Evolutionary conservation across 2,888 invertebrate species (phyloP).

Genomic region (Eueremaeus valkanovi): DNA sequence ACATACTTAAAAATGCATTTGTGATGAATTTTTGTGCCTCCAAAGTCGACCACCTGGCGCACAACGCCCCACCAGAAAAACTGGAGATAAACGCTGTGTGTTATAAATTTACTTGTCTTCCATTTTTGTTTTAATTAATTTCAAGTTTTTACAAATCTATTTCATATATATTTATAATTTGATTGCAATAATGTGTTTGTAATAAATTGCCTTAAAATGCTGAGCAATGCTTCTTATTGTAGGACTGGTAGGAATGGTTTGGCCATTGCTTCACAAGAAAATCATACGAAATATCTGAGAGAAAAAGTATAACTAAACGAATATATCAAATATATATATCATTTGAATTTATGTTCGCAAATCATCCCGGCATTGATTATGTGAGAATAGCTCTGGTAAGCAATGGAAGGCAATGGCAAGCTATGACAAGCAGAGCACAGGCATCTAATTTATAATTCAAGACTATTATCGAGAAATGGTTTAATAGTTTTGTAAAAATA

Average conservation of each 20-base stretch:
- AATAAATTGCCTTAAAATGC: background rate
- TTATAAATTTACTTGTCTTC: constrained; percentile 17
- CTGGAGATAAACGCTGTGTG: background rate
- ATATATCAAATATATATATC: background rate
- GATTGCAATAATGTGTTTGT: background rate
- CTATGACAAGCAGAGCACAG: background rate
- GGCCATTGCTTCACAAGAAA: too few species aligned
- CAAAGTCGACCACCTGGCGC: background rate
- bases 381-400: too few species aligned
- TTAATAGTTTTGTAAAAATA: constrained; percentile 1
- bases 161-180: background rate
- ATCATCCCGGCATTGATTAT: background rate
- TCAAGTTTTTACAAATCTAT: constrained; percentile 23
- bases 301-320: background rate
- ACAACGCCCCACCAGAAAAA: background rate
- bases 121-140: constrained; percentile 22
- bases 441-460: background rate
- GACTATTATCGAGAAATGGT: background rate
- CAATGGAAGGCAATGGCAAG: too few species aligned
- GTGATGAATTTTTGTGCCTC: constrained; percentile 11
- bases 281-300: too few species aligned
- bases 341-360: background rate
- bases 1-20: background rate
- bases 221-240: too few species aligned
- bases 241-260: too few species aligned